phyloP scores from a whole-genome alignment of 2,113 vertebrate genomes.

The Globicephala melas region DNA sequence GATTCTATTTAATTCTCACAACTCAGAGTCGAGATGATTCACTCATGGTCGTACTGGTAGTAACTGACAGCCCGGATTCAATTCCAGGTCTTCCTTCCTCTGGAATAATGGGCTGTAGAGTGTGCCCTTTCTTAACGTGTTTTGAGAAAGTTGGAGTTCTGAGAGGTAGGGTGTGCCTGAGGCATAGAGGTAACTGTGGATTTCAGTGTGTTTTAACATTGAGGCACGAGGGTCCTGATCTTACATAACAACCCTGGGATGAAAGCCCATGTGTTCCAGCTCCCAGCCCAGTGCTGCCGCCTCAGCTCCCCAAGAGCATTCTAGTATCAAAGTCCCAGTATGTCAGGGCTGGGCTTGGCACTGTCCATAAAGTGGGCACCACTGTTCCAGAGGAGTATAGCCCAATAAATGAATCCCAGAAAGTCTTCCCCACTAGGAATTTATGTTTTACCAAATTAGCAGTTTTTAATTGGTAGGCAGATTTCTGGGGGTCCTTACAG shows the following conservation, averaged over 20 bases:
- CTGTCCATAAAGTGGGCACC: neutral
- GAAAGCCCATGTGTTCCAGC: neutral
- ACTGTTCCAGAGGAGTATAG: neutral
- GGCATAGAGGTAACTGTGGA: neutral
- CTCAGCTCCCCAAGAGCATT: neutral
- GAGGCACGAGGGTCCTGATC: neutral
- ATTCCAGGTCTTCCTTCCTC: neutral
- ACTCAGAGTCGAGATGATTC: neutral
- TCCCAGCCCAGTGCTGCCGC: neutral
- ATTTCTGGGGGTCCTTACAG: neutral
- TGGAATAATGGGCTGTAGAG: neutral
- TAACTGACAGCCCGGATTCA: neutral
- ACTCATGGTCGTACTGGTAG: neutral
- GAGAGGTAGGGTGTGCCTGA: neutral
- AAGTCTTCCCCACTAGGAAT: neutral
- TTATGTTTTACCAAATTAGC: neutral
- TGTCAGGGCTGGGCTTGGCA: neutral
- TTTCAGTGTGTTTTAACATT: neutral
- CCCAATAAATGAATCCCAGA: neutral
- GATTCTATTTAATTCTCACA: neutral
- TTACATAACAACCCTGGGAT: neutral
- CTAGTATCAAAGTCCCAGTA: neutral
- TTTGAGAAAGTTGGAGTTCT: neutral
- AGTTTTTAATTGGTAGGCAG: neutral
- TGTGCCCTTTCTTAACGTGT: neutral